These are phyloP conservation scores for Meloidogyne chitwoodi DNA, from an alignment of 1,140 invertebrate genomes.

Conservation along the genomic window DNA sequence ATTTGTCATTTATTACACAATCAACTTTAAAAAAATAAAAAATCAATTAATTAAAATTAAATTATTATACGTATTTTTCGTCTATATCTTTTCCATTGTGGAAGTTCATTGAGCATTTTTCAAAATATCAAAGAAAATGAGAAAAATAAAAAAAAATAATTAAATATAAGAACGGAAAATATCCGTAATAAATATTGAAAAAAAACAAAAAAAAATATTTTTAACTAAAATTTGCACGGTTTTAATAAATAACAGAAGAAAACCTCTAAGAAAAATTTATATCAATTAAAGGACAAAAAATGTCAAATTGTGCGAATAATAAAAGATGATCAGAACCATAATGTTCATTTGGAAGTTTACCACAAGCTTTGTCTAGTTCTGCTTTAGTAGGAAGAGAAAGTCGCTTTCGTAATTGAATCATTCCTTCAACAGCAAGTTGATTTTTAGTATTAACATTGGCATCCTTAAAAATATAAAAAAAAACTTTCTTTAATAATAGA, in stretches of 20 bases:
- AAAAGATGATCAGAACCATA: too few species aligned
- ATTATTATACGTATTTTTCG: not conserved
- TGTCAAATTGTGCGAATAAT: too few species aligned
- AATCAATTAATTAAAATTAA: not conserved
- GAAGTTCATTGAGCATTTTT: not conserved
- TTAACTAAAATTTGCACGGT: too few species aligned
- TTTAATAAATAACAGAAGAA: too few species aligned
- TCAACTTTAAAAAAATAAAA: slow-evolving; percentile 15
- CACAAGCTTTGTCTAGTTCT: slow-evolving; percentile 4
- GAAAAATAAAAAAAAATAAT: too few species aligned
- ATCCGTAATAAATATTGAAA: not conserved
- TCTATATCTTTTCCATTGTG: not conserved
- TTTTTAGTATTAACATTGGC: not conserved
- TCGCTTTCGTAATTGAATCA: slow-evolving; percentile 7
- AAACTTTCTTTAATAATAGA: too few species aligned
- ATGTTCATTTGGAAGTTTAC: not conserved
- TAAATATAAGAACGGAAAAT: not conserved
- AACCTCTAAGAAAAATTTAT: not conserved
- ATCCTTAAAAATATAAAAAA: not conserved
- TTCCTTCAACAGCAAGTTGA: slow-evolving; percentile 7
- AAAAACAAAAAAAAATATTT: not conserved
- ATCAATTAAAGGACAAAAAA: too few species aligned
- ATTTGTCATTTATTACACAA: slow-evolving; percentile 16
- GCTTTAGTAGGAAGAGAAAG: not conserved
- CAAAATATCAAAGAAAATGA: too few species aligned